phyloP scores from a whole-genome alignment of 2,888 invertebrate genomes.

The Tinea pellionella region DNA sequence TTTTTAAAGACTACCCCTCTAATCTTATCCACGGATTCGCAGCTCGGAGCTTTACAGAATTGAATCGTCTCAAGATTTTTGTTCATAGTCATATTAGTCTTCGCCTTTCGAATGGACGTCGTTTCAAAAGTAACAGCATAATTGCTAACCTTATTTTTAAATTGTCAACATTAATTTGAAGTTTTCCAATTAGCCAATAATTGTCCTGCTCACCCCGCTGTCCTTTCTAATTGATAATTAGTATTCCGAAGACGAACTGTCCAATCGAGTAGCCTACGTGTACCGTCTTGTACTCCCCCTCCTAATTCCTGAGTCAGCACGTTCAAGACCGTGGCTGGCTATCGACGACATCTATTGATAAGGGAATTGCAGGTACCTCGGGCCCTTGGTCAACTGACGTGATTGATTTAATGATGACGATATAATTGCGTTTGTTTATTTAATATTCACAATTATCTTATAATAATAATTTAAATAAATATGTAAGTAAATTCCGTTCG shows the following conservation, averaged over 20 bases:
- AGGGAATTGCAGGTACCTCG: constrained; percentile 9
- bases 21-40: neutral
- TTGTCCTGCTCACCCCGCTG: neutral
- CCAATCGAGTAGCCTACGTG: constrained; percentile 43
- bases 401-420: constrained; percentile 5
- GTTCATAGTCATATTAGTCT: no score
- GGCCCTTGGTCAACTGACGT: neutral
- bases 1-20: neutral
- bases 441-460: neutral
- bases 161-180: neutral
- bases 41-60: neutral
- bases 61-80: neutral
- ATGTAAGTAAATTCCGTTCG: no score
- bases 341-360: constrained; percentile 11
- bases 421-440: neutral
- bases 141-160: neutral
- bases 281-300: constrained; percentile 18
- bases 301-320: constrained; percentile 35
- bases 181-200: constrained; percentile 6
- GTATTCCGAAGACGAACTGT: constrained; percentile 43
- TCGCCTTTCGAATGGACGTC: neutral
- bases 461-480: no score
- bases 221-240: constrained; percentile 52
- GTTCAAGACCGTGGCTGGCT: constrained; percentile 18
- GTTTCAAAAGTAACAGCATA: no score